Percentiles rank a stretch among this genome's conserved stretches.
These are phyloP conservation scores for Dendrocincla fuliginosa DNA, from an alignment of 2,797 vertebrate genomes.

Conservation along the genomic window DNA sequence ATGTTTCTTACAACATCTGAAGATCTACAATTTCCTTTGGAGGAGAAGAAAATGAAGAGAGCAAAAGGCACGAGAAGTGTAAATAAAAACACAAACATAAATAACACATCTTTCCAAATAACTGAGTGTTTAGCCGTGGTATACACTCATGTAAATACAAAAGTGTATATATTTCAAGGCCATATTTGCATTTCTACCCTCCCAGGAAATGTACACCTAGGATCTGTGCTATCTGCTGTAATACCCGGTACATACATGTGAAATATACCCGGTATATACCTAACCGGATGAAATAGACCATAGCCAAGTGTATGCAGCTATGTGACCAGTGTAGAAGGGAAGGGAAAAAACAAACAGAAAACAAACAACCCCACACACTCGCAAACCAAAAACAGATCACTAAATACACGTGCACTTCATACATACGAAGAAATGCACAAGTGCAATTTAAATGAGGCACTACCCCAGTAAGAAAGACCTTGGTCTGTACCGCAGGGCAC, in stretches of 20 bases:
- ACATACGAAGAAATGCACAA: not conserved
- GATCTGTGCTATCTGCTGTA: not conserved
- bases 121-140: not conserved
- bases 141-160: not conserved
- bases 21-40: not conserved
- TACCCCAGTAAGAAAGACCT: not conserved
- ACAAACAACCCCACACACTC: not conserved
- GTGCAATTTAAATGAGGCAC: not conserved
- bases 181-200: not conserved
- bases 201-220: not conserved
- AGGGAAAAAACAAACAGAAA: not conserved
- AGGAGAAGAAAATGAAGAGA: not conserved
- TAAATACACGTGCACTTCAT: not conserved
- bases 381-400: not conserved
- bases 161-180: not conserved
- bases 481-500: not conserved
- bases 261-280: too few relatives aligned
- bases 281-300: not conserved
- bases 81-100: not conserved
- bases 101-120: not conserved
- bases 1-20: not conserved
- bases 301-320: not conserved
- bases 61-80: not conserved
- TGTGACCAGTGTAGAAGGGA: accelerated
- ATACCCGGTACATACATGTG: accelerated